phyloP scores from a whole-genome alignment of 2,888 invertebrate species.

The Andrena flavipes region DNA sequence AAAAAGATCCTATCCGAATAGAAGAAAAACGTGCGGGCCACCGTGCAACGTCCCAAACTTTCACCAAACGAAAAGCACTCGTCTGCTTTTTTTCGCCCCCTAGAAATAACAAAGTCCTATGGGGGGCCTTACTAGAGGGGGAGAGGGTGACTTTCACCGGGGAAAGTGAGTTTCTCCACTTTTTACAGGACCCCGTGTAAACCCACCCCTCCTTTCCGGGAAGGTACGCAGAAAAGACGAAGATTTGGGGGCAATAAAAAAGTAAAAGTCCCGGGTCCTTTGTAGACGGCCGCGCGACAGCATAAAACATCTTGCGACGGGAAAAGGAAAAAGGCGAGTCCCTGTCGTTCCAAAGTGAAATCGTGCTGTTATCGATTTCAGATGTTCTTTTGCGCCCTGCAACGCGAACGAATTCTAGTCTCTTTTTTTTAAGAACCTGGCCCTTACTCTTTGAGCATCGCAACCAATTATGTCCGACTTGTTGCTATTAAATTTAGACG shows the following conservation, averaged over 20 bases:
- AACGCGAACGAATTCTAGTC: not conserved
- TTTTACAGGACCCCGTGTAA: constrained; percentile 52
- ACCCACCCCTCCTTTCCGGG: constrained; percentile 11
- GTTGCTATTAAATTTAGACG: too few relatives aligned
- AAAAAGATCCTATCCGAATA: constrained; percentile 45
- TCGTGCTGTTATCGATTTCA: not conserved
- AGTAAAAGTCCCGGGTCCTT: constrained; percentile 63
- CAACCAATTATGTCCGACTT: too few relatives aligned
- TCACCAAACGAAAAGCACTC: constrained; percentile 42
- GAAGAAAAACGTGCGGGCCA: constrained; percentile 41
- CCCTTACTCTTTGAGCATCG: too few relatives aligned
- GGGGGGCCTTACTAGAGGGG: constrained; percentile 37
- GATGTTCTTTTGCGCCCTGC: not conserved
- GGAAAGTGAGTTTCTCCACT: constrained; percentile 43
- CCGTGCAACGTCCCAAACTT: constrained; percentile 60
- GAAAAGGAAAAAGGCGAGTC: constrained; percentile 56
- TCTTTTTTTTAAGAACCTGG: too few relatives aligned
- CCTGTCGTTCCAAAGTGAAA: constrained; percentile 6
- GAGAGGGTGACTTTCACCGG: constrained; percentile 63
- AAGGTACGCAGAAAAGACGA: constrained; percentile 45
- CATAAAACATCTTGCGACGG: constrained; percentile 52
- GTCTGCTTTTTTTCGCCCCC: constrained; percentile 40
- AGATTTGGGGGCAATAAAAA: constrained; percentile 68
- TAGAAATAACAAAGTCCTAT: constrained; percentile 58
- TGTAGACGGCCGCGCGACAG: constrained; percentile 22